Conservation (phyloP, 1,140 invertebrate species). For the Odontomachus brunneus region DNA sequence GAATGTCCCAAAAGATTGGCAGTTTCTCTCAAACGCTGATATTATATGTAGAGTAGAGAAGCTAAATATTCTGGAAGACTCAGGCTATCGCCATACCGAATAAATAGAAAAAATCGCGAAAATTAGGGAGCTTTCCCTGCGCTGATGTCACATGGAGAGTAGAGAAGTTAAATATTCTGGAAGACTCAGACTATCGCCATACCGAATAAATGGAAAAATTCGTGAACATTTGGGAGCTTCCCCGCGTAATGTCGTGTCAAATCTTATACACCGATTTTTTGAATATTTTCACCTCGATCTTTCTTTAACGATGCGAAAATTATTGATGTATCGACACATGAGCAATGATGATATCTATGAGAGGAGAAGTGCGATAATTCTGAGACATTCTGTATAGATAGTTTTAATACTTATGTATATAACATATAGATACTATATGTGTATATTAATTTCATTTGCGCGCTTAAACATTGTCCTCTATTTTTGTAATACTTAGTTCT, state of each 20-base stretch:
- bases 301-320: conserved; percentile 7
- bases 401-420: conserved; percentile 34
- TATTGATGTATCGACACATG: not conserved
- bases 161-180: conserved; percentile 32
- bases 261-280: not conserved
- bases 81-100: not conserved
- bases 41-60: conserved; percentile 1
- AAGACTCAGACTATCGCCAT: conserved; percentile 21
- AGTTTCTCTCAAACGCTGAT: conserved; percentile 22
- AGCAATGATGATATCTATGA: conserved; percentile 12
- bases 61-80: conserved; percentile 45
- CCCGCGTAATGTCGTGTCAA: not conserved
- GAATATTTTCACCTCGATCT: not conserved
- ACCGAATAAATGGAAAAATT: conserved; percentile 23
- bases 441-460: conserved; percentile 37
- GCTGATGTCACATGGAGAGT: not conserved
- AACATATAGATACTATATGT: conserved; percentile 34
- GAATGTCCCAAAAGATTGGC: conserved; percentile 54
- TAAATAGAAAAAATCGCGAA: conserved; percentile 8
- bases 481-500: conserved; percentile 69
- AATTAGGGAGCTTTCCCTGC: not conserved
- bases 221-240: not conserved
- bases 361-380: conserved; percentile 16
- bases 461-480: conserved; percentile 43
- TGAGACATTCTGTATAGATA: conserved; percentile 49